Evolutionary conservation across 2,888 invertebrate genomes (phyloP), one percentile per base, ranked within the genome.

Genomic region (Troides aeacus): DNA sequence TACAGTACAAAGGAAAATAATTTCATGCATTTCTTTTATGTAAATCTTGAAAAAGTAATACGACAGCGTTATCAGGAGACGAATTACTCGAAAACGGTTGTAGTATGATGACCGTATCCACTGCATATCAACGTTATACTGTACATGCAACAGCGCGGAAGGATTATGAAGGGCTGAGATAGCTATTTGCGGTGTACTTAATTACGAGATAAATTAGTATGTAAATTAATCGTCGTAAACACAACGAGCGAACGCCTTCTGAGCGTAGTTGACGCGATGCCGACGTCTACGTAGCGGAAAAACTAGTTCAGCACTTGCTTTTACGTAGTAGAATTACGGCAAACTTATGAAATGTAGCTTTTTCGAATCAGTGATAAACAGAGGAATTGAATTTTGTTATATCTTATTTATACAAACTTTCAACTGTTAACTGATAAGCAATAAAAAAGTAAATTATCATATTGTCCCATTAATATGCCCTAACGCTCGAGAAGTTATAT

Each of bases 161-260:
- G 92, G 92, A 89, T 92, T 92, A 91, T 89, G 88, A 88, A 89
- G 90, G 91, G 90, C 90, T 92, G 92, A 92, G 92, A 90, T 91
- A 92, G 90, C 91, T 91, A 91, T 92, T 91, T 88, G 87, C 87
- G 86, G 86, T 83, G 86, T 88, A 91, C 90, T 92, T 92, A 92
- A 92, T 92, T 91, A 92, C 91, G 88, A 90, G 90, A 91, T 90
- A 86, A 90, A 92, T 92, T 91, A 91, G 86, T 91, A 92, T 92
- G 92, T 85, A 91, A 92, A 92, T 92, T 89, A 90, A 88, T 89
- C 87, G 88, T 74, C 75, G 70, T 71, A 67, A 72, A 72, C 73
- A 72, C 73, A 68, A 64, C 62, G 60, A 69, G 68, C 68, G 66
- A 61, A 65, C 70, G 64, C 36, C 57, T 56, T 46, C 62, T 57